Evolutionary conservation across 2,797 vertebrate species (phyloP), one percentile per base, ranked within the genome.

Genomic region (Gymnoscopelus microlampas): DNA sequence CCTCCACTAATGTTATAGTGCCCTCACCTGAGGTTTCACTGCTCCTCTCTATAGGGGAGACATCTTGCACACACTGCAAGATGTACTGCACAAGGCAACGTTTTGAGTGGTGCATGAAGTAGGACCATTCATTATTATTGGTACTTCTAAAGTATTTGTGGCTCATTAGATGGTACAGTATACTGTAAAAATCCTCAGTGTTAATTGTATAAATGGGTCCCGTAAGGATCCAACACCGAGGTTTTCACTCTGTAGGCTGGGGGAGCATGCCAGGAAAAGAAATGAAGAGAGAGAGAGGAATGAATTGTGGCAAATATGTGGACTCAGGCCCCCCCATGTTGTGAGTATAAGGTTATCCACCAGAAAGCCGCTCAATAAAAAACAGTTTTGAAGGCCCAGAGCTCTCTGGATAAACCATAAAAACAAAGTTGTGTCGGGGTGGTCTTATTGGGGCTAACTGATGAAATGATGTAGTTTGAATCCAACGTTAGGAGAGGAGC

Each of bases 111-210:
- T 35, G 32, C 32, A 35, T 35, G 32, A 35, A 35, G 5, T 35
- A 5, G 32, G 32, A 35, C 32, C 32, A 6, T 6, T 35, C 32
- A 35, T 35, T 35, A 35, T 35, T 35, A 35, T 35, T 35, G 32
- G 32, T 61, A 59, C 58, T 68, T 71, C 14, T 53, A n/a, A 64
- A 59, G 54, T 8, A 5, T 71, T 11, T 62, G 32, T 68, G 4
- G 57, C 1, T 73, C 70, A 57, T 53, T 57, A 60, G 57, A 73
- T 44, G 7, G 60, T 60, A 68, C 73, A 73, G 60, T 60, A 68
- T 75, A 73, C 24, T 44, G 74, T 44, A 70, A 29, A 29, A 29
- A 19, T 29, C 26, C 26, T 29, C 26, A 29, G 26, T 29, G 26
- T 29, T 29, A 29, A 29, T 26, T 29, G 26, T 29, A 29, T 29